Conservation (phyloP, 2,797 vertebrate genomes). For the Miichthys miiuy region DNA sequence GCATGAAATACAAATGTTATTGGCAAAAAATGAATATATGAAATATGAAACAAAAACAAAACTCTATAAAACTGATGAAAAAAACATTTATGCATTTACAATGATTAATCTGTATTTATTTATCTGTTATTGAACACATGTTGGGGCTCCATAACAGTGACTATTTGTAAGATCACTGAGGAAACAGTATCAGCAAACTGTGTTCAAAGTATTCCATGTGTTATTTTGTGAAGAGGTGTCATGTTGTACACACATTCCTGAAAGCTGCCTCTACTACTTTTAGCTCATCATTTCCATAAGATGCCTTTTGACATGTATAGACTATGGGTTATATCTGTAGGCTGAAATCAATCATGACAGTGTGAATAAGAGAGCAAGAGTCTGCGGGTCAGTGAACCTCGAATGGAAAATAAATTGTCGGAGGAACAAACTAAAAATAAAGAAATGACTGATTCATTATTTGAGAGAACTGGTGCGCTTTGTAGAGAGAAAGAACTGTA, state of each 20-base stretch:
- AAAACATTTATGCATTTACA: too few relatives aligned
- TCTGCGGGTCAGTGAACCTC: background rate
- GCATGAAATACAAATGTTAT: too few relatives aligned
- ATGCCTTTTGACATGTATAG: background rate
- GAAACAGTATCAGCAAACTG: background rate
- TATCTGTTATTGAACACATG: background rate
- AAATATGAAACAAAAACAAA: too few relatives aligned
- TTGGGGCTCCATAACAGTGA: background rate
- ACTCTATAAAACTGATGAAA: too few relatives aligned
- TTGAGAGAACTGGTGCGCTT: background rate
- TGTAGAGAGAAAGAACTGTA: background rate
- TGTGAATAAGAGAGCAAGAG: background rate
- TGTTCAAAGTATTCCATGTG: background rate
- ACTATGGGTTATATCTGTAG: background rate
- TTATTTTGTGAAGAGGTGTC: slow-evolving; percentile 4
- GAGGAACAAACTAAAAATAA: too few relatives aligned
- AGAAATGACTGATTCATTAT: background rate
- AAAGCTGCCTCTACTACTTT: background rate
- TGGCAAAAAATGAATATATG: too few relatives aligned
- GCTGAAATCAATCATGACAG: background rate
- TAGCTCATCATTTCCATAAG: background rate
- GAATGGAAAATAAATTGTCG: background rate
- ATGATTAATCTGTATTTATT: background rate
- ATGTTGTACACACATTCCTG: background rate
- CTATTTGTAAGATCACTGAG: background rate